Percentiles rank a stretch among this genome's conserved stretches.
phyloP scores from a whole-genome alignment of 2,888 invertebrate species.

The Volucella bombylans region DNA sequence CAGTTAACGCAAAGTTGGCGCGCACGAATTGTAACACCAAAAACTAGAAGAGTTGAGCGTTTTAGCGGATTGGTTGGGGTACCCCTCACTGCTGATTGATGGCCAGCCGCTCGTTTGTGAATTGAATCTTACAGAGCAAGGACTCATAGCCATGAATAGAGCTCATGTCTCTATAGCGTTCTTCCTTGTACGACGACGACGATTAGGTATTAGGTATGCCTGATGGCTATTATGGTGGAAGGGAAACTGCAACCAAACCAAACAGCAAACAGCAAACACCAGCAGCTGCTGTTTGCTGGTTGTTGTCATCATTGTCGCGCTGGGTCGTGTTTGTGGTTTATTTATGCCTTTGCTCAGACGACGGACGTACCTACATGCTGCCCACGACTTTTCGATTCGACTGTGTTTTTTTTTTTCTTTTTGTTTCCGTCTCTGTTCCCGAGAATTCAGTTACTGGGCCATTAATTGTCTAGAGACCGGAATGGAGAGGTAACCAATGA shows the following conservation, averaged over 20 bases:
- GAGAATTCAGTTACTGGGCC: constrained; percentile 64
- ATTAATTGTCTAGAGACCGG: constrained; percentile 58
- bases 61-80: constrained; percentile 8
- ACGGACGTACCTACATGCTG: constrained; percentile 57
- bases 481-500: neutral
- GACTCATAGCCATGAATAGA: constrained; percentile 45
- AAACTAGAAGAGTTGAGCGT: constrained; percentile 56
- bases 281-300: constrained; percentile 67
- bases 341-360: constrained; percentile 68
- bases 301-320: constrained; percentile 72
- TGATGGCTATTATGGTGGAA: constrained; percentile 18
- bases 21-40: constrained; percentile 64
- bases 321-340: constrained; percentile 73
- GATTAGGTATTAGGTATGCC: constrained; percentile 6
- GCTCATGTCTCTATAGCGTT: constrained; percentile 40
- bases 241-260: constrained; percentile 56
- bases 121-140: constrained; percentile 53
- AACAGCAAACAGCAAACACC: constrained; percentile 64
- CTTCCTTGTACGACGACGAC: constrained; percentile 22
- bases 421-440: neutral
- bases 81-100: constrained; percentile 63
- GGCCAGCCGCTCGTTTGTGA: constrained; percentile 57
- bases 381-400: constrained; percentile 67
- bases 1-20: constrained; percentile 57
- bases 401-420: constrained; percentile 22